Evolutionary conservation across 2,888 invertebrate genomes (phyloP), one percentile per base, ranked within the genome.

Genomic region (Drepanosiphum platanoidis): DNA sequence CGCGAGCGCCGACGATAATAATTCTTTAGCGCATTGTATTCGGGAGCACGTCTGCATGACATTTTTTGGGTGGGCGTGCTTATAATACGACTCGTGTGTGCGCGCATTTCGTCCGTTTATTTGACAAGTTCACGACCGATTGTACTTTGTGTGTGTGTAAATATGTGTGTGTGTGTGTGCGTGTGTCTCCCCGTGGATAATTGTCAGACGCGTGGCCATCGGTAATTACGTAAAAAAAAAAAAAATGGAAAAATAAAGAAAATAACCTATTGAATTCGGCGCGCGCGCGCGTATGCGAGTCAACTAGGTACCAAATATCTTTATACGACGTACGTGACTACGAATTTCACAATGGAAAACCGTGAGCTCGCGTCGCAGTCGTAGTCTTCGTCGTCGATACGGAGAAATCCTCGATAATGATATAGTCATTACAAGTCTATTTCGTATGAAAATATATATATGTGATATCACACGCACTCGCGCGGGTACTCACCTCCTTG

Each of bases 401-500:
- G 58, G 7, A 70, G 36, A 81, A 71, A 39, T 70, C n/a, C 52
- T 68, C 80, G n/a, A n/a, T 61, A 77, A 36, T 64, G 27, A 64
- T 64, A 78, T 46, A 64, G 66, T 79, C 66, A 68, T 79, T 52
- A 52, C 52, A 52, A 52, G 52, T 52, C 52, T 22, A 52, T 11
- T n/a, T 58, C 15, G 32, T 66, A 3, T 7, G 15, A n/a, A 5
- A n/a, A 66, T 18, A 5, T 66, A 18, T 4, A 18, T 18, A 15
- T 9, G 64, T 30, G 13, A n/a, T 27, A 8, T 64, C 2, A 34
- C 34, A 58, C 52, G n/a, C n/a, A 13, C 34, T n/a, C n/a, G 34
- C n/a, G 1, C 13, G 32, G 15, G 0, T 61, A 88, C 90, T 90
- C 90, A 96, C 96, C 96, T 96, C 90, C 97, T 93, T 81, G 96